Percentiles rank a stretch among this genome's conserved stretches.
Evolutionary conservation across 2,888 invertebrate species (phyloP).

Genomic region (Gryllus longicercus): DNA sequence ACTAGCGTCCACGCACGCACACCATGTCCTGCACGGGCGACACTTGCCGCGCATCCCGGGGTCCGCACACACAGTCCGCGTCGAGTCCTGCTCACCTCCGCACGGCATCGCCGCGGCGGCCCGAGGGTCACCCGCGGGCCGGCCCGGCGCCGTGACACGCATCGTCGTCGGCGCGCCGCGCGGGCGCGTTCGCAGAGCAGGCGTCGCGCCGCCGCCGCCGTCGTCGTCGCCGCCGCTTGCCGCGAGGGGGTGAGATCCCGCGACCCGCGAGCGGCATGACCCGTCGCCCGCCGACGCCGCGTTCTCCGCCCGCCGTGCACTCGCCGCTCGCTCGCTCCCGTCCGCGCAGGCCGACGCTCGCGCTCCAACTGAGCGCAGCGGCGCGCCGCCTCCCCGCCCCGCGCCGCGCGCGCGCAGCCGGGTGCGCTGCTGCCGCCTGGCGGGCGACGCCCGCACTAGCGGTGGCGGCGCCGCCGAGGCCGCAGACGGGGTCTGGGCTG

Average conservation of each 20-base stretch:
- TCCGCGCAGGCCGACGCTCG: slow-evolving; percentile 19
- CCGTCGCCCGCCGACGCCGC: slow-evolving; percentile 20
- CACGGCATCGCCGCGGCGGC: not conserved
- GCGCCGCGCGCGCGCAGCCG: not conserved
- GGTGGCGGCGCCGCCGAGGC: no score
- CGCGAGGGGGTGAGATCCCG: not conserved
- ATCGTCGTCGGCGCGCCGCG: not conserved
- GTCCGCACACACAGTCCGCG: not conserved
- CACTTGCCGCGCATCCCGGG: slow-evolving; percentile 18
- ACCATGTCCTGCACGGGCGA: not conserved
- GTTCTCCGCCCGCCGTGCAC: no score
- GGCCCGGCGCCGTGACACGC: not conserved
- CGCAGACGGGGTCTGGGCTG: no score
- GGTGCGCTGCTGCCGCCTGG: not conserved
- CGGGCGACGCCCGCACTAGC: not conserved
- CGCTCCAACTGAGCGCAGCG: not conserved
- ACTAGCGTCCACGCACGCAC: not conserved
- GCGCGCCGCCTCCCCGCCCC: not conserved
- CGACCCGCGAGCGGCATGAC: not conserved
- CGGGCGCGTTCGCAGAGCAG: not conserved
- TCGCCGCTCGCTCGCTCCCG: no score
- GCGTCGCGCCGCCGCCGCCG: not conserved
- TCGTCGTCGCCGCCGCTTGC: not conserved
- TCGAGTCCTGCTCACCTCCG: not conserved
- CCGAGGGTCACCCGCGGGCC: not conserved